These are phyloP conservation scores for Anhinga rufa DNA, from an alignment of 2,113 vertebrate species.

Conservation along the genomic window DNA sequence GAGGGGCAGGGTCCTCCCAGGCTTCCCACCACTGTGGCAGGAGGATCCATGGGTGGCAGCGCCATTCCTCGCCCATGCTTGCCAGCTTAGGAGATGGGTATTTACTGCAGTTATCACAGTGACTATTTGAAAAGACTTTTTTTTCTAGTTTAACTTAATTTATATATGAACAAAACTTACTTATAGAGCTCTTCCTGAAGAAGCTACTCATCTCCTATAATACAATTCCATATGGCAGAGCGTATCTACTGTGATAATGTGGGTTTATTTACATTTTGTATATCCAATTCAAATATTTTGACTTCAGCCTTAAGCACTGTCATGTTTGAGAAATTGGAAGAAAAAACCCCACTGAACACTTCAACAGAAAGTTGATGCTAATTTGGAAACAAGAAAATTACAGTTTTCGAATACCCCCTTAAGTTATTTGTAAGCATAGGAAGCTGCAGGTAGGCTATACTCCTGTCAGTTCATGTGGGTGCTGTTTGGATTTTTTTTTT, in stretches of 20 bases:
- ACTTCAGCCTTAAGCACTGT: neutral
- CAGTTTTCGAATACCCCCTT: neutral
- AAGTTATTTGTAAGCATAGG: neutral
- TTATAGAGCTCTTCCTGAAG: neutral
- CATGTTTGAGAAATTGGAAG: neutral
- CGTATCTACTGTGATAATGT: neutral
- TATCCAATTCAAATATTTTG: constrained; percentile 26
- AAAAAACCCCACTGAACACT: neutral
- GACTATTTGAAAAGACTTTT: neutral
- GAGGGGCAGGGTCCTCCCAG: neutral
- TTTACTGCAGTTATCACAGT: neutral
- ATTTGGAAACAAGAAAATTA: neutral
- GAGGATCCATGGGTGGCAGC: neutral
- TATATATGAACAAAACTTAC: neutral
- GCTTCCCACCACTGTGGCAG: neutral
- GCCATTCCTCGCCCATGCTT: neutral
- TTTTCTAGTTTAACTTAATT: neutral
- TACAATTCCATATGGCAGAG: constrained; percentile 11
- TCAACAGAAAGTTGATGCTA: neutral
- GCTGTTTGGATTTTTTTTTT: neutral
- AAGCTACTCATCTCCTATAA: neutral
- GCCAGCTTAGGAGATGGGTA: neutral
- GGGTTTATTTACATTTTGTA: constrained; percentile 23
- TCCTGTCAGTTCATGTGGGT: neutral
- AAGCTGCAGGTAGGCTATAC: neutral